Base-by-base conservation (phyloP, 2,888 invertebrate species). In the Macaria liturata region DNA sequence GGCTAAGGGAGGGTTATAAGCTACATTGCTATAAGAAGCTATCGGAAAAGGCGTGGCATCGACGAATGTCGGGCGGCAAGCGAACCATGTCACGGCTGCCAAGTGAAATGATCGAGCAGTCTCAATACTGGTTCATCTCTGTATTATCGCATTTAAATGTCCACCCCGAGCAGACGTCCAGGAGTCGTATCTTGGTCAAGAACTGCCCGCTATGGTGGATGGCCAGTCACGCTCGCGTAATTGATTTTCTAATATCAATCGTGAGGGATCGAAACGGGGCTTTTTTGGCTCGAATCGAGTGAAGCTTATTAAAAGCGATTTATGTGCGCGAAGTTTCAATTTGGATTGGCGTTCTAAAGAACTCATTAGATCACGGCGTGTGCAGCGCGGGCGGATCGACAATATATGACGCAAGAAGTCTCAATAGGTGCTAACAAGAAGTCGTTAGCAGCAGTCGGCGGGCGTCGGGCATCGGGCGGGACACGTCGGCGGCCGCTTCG, bases 391-490 rank as follows among this genome's bases (percentile, higher is more conserved):
- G 64, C 71, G 70, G 73, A 76, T 80, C 69, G 75, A 71, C 76
- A 73, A 72, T 76, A 72, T 76, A 77, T 84, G 84, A 86, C 83
- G 85, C 79, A 81, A 84, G 76, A 68, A 69, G 66, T 70, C 72
- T 80, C 75, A 80, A 83, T 83, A 84, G 81, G 81, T 83, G 86
- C 77, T 84, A 86, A 88, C 84, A 80, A 88, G 85, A 74, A 60
- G 80, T 76, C 72, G 80, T 81, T 81, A 81, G 77, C 72, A 72
- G 67, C 61, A 68, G 64, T 69, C 20, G 20, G 20, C 20, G 20
- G 20, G 20, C 20, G 20, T 1, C 20, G 20, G 52, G 56, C 61
- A 63, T 68, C 65, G 60, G 68, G 63, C 66, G 55, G 65, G 61
- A 68, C 70, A 66, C 67, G 75, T 74, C 75, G 73, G 71, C 66